Conservation (phyloP, 2,797 vertebrate genomes). For the Lophotriccus pileatus region DNA sequence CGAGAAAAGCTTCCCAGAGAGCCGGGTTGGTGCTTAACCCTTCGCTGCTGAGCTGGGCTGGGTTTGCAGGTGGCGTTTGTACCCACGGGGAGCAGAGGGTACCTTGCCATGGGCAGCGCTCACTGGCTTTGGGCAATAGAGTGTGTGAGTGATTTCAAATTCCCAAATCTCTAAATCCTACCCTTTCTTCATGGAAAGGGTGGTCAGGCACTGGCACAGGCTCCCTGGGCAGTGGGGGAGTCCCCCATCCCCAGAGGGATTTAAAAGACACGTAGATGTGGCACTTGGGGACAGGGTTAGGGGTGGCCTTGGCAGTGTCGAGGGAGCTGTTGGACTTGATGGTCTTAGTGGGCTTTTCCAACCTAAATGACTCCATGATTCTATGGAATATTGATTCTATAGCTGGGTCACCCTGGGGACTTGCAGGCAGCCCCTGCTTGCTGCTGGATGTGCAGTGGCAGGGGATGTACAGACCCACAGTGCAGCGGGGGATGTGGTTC, state of each 20-base stretch:
- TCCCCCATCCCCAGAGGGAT: background rate
- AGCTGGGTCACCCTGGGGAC: background rate
- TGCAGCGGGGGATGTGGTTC: fast-evolving
- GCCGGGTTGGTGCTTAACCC: slow-evolving; percentile 23
- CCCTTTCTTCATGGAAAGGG: background rate
- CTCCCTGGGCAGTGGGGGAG: background rate
- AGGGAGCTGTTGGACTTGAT: background rate
- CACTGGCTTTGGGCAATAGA: fast-evolving
- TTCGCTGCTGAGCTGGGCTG: background rate
- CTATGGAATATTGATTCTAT: background rate
- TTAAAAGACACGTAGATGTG: no score
- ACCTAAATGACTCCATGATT: background rate
- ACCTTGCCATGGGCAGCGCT: fast-evolving
- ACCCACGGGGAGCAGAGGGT: background rate
- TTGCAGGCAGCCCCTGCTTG: background rate
- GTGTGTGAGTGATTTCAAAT: background rate
- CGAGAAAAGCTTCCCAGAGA: background rate
- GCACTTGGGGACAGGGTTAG: background rate
- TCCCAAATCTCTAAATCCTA: background rate
- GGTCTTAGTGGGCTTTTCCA: background rate
- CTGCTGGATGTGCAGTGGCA: background rate
- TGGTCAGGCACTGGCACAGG: background rate
- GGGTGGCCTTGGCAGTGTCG: background rate
- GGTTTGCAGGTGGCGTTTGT: background rate
- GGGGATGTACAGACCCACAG: background rate